A percentile compares a stretch with the other conserved stretches of the same genome.
These are phyloP conservation scores for Tromatobia lineatoria DNA, from an alignment of 2,888 invertebrate genomes.

Conservation along the genomic window DNA sequence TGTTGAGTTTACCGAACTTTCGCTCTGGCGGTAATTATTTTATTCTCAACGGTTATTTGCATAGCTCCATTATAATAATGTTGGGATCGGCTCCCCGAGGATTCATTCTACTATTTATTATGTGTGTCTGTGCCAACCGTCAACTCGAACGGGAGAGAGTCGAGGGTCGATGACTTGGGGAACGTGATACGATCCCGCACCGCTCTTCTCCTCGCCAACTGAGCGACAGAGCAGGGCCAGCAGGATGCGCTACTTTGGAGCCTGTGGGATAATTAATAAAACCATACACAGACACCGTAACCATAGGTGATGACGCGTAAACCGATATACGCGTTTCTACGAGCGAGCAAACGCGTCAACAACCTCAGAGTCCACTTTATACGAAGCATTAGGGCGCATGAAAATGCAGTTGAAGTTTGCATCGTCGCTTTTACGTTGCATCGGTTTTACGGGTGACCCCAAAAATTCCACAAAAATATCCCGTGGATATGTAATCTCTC, in stretches of 20 bases:
- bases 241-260: slow-evolving; percentile 81
- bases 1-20: slow-evolving; percentile 32
- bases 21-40: slow-evolving; percentile 19
- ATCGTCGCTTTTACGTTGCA: too few relatives aligned
- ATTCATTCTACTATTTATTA: neutral
- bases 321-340: slow-evolving; percentile 58
- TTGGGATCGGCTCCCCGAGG: slow-evolving; percentile 16
- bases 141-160: slow-evolving; percentile 47
- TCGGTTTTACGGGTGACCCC: too few relatives aligned
- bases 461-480: too few relatives aligned
- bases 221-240: slow-evolving; percentile 68
- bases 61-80: neutral
- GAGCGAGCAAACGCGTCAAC: slow-evolving; percentile 58
- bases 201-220: slow-evolving; percentile 42
- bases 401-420: too few relatives aligned
- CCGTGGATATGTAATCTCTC: too few relatives aligned
- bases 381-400: neutral
- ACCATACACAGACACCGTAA: neutral
- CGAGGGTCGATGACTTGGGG: slow-evolving; percentile 66
- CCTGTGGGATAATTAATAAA: slow-evolving; percentile 77
- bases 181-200: slow-evolving; percentile 40
- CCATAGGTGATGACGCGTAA: slow-evolving; percentile 44
- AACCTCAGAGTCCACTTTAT: slow-evolving; percentile 53
- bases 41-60: slow-evolving; percentile 3
- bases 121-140: slow-evolving; percentile 31